Base-by-base conservation (phyloP, 2,113 vertebrate species). In the Neolamprologus tretocephalus region DNA sequence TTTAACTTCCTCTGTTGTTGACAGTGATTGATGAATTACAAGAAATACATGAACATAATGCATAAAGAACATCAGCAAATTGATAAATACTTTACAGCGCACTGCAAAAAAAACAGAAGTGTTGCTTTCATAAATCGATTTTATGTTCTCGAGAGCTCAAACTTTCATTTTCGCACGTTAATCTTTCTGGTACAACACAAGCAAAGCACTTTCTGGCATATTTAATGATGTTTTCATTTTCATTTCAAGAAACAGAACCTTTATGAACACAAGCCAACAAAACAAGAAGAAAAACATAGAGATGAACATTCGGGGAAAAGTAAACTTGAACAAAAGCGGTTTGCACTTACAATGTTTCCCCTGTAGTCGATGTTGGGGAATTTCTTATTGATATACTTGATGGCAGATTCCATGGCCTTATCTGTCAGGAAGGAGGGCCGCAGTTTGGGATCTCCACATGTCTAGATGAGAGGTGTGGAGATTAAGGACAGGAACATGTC, bases 301-400 rank as follows among this genome's bases (percentile, higher is more conserved):
- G 21, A 75, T 1, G 0, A 49, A 49, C 4, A 80, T 14, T 8
- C 4, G 9, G 5, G 47, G 3, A 8, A 58, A 31, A 54, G 0
- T 3, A 54, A 33, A 0, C 0, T 49, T 1, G 13, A 28, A 33
- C 5, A 63, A 40, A 8, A 3, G 14, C 9, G 35, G 16, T 31
- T 31, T 37, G 58, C 37, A 91, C 97, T 97, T 88, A 99, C 98
- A 93, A 96, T 97, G 94, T 95, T 97, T 89, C 97, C 97, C 80
- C 98, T 96, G 85, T 97, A 96, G 86, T 98, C 98, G 68, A 98
- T 95, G 90, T 95, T 98, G 53, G 98, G 98, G 83, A 99, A 99
- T 91, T 98, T 99, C 95, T 98, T 98, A 95, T 96, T 98, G 94
- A 99, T 98, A 87, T 97, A 97, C 88, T 98, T 99, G 84, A 98